Base-by-base conservation (phyloP, 2,797 vertebrate species). In the Sebastes wilsoni region DNA sequence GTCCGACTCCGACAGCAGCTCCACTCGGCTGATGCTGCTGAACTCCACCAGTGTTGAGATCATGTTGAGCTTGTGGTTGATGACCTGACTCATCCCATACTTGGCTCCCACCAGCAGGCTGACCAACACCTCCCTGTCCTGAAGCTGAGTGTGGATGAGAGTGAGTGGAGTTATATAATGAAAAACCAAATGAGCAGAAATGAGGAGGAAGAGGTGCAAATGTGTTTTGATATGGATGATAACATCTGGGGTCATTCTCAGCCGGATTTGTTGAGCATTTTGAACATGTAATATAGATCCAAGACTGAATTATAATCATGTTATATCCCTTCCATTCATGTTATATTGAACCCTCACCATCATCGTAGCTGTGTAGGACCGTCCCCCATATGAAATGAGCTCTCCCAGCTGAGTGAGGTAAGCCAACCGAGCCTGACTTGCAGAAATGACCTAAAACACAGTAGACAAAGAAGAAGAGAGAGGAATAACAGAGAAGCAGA, bases 21-120 rank as follows among this genome's bases (percentile, higher is more conserved):
- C 98, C 64, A 99, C 92, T 1, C 96, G 96, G 92, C 97, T 98
- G 88, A 99, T 98, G 91, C 94, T 98, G 86, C 96, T 95, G 92
- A 99, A 99, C 88, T 99, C 98, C 2, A 98, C 98, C 95, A 99
- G 87, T 1, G 95, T 97, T 9, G 96, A 97, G 91, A 98, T 92
- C 86, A 99, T 96, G 80, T 98, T 99, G 87, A 99, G 97, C 87
- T 99, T 99, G 94, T 97, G 99, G 86, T 99, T 99, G 92, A 99
- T 95, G 87, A 99, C 94, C 82, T 99, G 99, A 90, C 99, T 99
- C 94, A 99, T 97, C 4, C 98, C 99, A 0, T 99, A 98, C 88
- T 97, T 97, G 59, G 99, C 97, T 79, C 98, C 98, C 77, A 99
- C 97, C 83, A 99, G 95, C 88, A 99, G 91, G 30, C 95, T 97